Evolutionary conservation across 2,888 invertebrate species (phyloP).

Genomic region (Pterobdella sp.): DNA sequence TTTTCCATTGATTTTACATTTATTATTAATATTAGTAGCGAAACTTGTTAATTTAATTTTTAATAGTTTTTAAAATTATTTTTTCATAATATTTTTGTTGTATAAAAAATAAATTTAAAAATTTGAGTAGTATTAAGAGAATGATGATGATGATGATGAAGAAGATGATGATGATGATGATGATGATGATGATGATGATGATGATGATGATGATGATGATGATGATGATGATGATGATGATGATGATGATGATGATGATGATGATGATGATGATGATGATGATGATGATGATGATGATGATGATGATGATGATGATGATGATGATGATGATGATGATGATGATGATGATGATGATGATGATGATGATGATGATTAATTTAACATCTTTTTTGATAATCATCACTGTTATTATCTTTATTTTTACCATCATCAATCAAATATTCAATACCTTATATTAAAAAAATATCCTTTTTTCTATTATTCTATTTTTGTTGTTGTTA

Average conservation of each 20-base stretch:
- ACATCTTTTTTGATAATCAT: too few species aligned
- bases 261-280: constrained; percentile 26
- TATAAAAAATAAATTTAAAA: constrained; percentile 5
- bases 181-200: background rate
- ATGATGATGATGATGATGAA: constrained; percentile 13
- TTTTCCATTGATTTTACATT: too few species aligned
- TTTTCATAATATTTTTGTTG: background rate
- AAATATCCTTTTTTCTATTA: too few species aligned
- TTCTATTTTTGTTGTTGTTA: too few species aligned
- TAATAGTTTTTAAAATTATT: background rate
- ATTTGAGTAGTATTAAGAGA: background rate
- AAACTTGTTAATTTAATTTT: too few species aligned
- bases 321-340: constrained; percentile 25
- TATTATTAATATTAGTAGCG: too few species aligned
- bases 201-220: constrained; percentile 23
- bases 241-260: constrained; percentile 10
- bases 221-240: constrained; percentile 27
- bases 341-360: constrained; percentile 3
- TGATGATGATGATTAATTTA: constrained; percentile 15
- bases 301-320: constrained; percentile 27
- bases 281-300: constrained; percentile 26
- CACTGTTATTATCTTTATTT: too few species aligned
- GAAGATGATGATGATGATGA: constrained; percentile 10
- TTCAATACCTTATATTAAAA: too few species aligned
- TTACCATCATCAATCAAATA: too few species aligned